Conservation (phyloP, 2,888 invertebrate species). For the Campoplex nolae region DNA sequence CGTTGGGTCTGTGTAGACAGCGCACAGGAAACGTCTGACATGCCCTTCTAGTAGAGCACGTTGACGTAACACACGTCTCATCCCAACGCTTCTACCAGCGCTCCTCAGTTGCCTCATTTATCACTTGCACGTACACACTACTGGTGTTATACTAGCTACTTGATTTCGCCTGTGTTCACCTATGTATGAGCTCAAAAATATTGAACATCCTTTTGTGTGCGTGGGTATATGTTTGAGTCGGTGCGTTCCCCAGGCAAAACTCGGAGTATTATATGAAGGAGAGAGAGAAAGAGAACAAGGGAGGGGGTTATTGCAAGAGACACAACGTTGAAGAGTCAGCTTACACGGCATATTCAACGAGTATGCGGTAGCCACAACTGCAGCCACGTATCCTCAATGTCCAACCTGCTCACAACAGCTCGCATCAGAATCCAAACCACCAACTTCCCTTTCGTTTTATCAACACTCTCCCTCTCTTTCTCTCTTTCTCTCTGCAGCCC, state of each 20-base stretch:
- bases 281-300: neutral
- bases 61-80: constrained; percentile 46
- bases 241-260: constrained; percentile 15
- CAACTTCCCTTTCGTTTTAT: constrained; percentile 44
- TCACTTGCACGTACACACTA: constrained; percentile 45
- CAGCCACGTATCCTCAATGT: constrained; percentile 55
- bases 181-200: constrained; percentile 27
- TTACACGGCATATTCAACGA: constrained; percentile 65
- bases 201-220: constrained; percentile 16
- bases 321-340: constrained; percentile 38
- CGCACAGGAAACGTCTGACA: constrained; percentile 33
- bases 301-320: constrained; percentile 22
- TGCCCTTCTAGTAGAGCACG: constrained; percentile 29
- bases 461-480: constrained; percentile 7
- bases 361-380: constrained; percentile 60
- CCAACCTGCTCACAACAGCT: constrained; percentile 46
- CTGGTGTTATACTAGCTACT: constrained; percentile 24
- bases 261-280: constrained; percentile 1
- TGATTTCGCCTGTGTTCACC: constrained; percentile 11
- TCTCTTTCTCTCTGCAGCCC: neutral
- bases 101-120: constrained; percentile 48
- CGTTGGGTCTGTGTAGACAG: neutral
- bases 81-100: constrained; percentile 31
- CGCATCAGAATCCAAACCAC: constrained; percentile 49
- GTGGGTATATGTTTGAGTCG: neutral